Evolutionary conservation across 2,888 invertebrate species (phyloP).

Genomic region (Papilio demoleus): DNA sequence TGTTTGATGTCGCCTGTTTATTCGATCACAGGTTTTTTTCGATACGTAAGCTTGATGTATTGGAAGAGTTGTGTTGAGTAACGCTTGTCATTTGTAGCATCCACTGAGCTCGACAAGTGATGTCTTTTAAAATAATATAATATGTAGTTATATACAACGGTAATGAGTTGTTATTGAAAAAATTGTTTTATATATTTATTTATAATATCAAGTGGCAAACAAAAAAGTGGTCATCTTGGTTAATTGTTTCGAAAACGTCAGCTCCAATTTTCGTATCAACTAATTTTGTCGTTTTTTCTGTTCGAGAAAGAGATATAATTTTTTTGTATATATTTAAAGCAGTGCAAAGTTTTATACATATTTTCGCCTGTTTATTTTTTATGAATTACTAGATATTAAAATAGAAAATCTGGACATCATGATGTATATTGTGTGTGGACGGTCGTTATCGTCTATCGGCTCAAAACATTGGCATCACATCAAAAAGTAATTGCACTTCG

Average conservation of each 20-base stretch:
- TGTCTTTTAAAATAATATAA: background rate
- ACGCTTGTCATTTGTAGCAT: conserved; percentile 10
- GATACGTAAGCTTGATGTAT: conserved; percentile 12
- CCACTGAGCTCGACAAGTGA: background rate
- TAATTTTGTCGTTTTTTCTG: too few relatives aligned
- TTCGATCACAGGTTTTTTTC: conserved; percentile 28
- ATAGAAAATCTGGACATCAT: background rate
- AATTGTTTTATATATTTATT: background rate
- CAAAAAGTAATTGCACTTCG: conserved; percentile 14
- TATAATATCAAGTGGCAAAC: background rate
- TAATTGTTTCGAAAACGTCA: too few relatives aligned
- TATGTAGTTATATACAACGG: background rate
- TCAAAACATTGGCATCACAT: conserved; percentile 21
- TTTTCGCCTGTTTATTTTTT: background rate
- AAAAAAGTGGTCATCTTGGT: too few relatives aligned
- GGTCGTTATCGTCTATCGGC: conserved; percentile 1
- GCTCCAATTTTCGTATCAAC: too few relatives aligned
- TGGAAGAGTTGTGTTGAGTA: background rate
- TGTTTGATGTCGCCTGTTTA: background rate
- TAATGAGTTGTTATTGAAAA: background rate
- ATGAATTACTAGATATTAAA: background rate
- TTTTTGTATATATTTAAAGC: background rate
- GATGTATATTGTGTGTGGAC: background rate
- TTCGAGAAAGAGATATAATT: background rate
- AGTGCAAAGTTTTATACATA: background rate